Evolutionary conservation across 2,797 vertebrate genomes (phyloP).

Genomic region (Phylloscopus collybita): DNA sequence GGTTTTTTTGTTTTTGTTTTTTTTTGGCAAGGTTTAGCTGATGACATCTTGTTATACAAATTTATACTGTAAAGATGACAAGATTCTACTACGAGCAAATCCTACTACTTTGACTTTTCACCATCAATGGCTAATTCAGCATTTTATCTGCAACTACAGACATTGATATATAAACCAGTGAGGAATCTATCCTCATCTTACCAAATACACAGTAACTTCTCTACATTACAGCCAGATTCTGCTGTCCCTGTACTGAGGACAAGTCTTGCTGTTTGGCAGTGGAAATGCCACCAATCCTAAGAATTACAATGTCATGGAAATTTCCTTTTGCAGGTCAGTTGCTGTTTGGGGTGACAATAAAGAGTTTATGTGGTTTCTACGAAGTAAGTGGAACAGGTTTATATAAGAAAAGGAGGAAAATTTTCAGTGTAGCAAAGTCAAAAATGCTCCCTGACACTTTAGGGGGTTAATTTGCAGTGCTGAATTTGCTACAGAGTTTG

Average conservation of each 20-base stretch:
- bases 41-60: background rate
- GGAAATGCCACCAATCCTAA: background rate
- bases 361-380: background rate
- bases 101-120: background rate
- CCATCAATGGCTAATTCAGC: background rate
- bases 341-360: background rate
- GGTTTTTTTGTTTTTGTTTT: background rate
- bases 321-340: background rate
- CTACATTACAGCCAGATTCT: background rate
- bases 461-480: background rate
- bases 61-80: background rate
- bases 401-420: background rate
- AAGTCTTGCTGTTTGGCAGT: background rate
- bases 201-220: background rate
- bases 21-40: background rate
- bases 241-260: background rate
- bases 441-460: background rate
- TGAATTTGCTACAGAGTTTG: background rate
- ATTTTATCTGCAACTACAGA: background rate
- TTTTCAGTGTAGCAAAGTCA: background rate
- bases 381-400: background rate
- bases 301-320: background rate
- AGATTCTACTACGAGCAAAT: background rate
- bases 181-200: background rate
- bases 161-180: background rate